These are phyloP conservation scores for Rhipidura dahli DNA, from an alignment of 2,113 vertebrate genomes.

Conservation along the genomic window DNA sequence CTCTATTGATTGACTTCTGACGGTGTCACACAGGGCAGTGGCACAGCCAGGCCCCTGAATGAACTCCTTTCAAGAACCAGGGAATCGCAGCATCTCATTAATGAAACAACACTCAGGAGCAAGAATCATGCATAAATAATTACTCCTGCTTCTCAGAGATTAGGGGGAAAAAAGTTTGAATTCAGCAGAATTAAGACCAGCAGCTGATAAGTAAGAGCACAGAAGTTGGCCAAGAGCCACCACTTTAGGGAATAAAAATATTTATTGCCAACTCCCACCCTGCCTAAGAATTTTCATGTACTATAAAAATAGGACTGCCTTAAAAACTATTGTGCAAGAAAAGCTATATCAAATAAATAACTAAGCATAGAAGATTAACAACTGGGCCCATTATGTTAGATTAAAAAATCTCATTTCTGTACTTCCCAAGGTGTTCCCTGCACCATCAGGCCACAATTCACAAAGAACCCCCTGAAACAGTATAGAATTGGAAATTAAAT, in stretches of 20 bases:
- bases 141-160: neutral
- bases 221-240: neutral
- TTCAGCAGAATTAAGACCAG: neutral
- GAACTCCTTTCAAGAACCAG: neutral
- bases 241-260: slow-evolving; percentile 17
- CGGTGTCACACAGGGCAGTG: neutral
- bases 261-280: neutral
- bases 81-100: neutral
- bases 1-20: neutral
- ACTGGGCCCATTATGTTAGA: neutral
- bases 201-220: neutral
- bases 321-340: neutral
- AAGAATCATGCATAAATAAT: neutral
- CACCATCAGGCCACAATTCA: neutral
- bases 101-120: neutral
- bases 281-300: neutral
- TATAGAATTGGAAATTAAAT: neutral
- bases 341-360: neutral
- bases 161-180: neutral
- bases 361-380: neutral
- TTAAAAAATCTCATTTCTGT: neutral
- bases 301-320: neutral
- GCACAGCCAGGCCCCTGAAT: neutral
- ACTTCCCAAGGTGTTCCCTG: neutral
- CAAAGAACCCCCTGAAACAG: neutral